These are phyloP conservation scores for Danaus plexippus DNA, from an alignment of 1,140 invertebrate species.

Conservation along the genomic window DNA sequence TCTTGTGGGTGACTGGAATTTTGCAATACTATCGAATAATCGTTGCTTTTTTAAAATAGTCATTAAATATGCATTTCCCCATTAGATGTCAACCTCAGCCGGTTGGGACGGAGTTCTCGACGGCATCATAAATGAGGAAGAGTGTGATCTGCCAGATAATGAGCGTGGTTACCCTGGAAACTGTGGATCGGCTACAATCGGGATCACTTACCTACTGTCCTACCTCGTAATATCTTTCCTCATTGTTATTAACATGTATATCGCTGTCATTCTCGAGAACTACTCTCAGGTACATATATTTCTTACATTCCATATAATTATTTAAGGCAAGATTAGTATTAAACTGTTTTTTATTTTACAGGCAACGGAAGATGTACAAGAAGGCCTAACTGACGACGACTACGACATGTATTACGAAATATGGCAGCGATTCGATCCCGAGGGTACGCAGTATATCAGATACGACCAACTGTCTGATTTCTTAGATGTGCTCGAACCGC, in stretches of 20 bases:
- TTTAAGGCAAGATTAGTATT: neutral
- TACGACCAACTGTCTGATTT: constrained; percentile 96
- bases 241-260: constrained; percentile 99
- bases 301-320: too few species aligned
- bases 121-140: constrained; percentile 95
- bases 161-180: constrained; percentile 90
- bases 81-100: constrained; percentile 96
- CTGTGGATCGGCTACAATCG: constrained; percentile 93
- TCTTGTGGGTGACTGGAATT: too few species aligned
- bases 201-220: constrained; percentile 94
- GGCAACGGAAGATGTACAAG: constrained; percentile 98
- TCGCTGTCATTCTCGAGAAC: constrained; percentile 98
- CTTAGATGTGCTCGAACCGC: constrained; percentile 93
- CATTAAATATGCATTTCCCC: too few species aligned
- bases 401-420: constrained; percentile 99
- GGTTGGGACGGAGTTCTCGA: constrained; percentile 97
- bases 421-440: constrained; percentile 98
- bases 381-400: constrained; percentile 97
- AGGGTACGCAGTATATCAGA: constrained; percentile 96
- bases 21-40: too few species aligned
- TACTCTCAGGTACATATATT: constrained; percentile 83
- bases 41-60: too few species aligned
- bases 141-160: constrained; percentile 89
- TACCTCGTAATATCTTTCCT: constrained; percentile 98
- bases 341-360: constrained; percentile 22